These are phyloP conservation scores for Alexandromys fortis DNA, from an alignment of 2,113 vertebrate species.

Conservation along the genomic window DNA sequence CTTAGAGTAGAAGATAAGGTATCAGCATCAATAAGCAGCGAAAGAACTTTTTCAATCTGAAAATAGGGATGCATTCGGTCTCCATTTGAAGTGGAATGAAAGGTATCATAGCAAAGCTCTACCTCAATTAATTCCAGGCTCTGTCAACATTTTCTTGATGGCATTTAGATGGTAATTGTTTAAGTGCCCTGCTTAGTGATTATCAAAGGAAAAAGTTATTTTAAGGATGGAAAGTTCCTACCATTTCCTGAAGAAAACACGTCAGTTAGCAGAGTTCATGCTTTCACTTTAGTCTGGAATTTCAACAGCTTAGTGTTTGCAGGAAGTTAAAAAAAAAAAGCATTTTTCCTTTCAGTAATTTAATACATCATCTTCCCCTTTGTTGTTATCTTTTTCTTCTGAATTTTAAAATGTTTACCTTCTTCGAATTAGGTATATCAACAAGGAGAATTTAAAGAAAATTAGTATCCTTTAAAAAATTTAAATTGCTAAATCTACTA, in stretches of 20 bases:
- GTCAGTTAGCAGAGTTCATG: background rate
- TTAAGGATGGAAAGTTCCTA: constrained; percentile 46
- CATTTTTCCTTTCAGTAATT: background rate
- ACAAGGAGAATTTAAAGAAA: constrained; percentile 33
- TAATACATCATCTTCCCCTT: background rate
- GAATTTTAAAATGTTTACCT: constrained; percentile 45
- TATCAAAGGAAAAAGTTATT: constrained; percentile 44
- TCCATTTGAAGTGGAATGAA: background rate
- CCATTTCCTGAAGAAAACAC: constrained; percentile 58
- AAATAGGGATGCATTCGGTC: background rate
- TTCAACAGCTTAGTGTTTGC: constrained; percentile 37
- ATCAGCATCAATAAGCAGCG: background rate
- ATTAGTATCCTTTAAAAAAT: background rate
- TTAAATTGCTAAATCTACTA: background rate
- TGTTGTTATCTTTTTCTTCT: constrained; percentile 9
- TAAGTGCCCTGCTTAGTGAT: background rate
- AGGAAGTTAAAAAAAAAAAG: background rate
- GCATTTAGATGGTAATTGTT: background rate
- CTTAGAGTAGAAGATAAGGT: background rate
- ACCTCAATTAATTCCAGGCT: background rate
- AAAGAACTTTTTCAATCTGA: background rate
- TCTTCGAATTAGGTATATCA: constrained; percentile 35
- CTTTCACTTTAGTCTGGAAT: background rate
- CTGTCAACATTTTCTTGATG: constrained; percentile 1
- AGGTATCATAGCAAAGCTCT: background rate